A percentile compares a stretch with the other conserved stretches of the same genome.
These are phyloP conservation scores for Alectura lathami DNA, from an alignment of 2,113 vertebrate genomes.

Conservation along the genomic window DNA sequence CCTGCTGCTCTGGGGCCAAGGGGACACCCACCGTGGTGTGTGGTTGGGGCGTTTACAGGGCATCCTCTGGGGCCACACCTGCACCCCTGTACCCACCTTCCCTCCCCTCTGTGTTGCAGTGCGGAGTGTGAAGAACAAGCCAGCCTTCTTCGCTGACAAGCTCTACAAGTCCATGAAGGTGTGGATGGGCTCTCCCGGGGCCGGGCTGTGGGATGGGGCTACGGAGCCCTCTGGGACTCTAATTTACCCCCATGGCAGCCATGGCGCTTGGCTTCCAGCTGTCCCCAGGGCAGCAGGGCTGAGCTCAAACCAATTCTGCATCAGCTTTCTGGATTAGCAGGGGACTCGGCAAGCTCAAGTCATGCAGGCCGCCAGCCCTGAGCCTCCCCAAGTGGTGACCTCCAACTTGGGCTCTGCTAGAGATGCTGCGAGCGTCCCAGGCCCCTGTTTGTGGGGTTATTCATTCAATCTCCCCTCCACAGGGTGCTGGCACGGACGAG, in stretches of 20 bases:
- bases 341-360: neutral
- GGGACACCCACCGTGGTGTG: rapidly evolving
- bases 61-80: neutral
- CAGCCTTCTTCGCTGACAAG: slow-evolving; percentile 92
- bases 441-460: neutral
- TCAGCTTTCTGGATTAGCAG: neutral
- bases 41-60: neutral
- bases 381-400: neutral
- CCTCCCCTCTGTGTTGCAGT: slow-evolving; percentile 77
- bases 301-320: neutral
- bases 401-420: neutral
- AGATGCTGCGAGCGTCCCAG: neutral
- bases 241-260: neutral
- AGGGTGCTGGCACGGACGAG: slow-evolving; percentile 95
- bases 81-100: neutral
- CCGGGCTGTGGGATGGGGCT: neutral
- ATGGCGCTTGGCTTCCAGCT: neutral
- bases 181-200: neutral
- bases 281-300: neutral
- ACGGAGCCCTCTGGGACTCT: neutral
- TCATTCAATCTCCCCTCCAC: neutral
- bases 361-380: neutral
- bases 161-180: slow-evolving; percentile 99
- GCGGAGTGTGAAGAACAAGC: slow-evolving; percentile 93
- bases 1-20: neutral